Conservation (phyloP, 53 echinoderm and acorn worm genomes). For the Echinarachnius parma region DNA sequence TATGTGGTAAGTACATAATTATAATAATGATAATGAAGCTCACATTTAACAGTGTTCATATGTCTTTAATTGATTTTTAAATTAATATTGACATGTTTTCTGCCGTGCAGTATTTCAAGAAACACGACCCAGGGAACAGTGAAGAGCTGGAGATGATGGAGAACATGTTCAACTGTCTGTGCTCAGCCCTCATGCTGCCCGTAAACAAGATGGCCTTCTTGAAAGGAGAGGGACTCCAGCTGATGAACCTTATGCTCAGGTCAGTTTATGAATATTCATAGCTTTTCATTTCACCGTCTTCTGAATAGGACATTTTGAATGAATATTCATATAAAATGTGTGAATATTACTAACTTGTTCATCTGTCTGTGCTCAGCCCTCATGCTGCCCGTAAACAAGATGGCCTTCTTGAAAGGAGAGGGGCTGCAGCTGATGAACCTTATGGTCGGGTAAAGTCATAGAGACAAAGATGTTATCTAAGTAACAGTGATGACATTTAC, state of each 20-base stretch:
- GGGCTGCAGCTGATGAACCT: conserved; percentile 99
- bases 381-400: conserved; percentile 82
- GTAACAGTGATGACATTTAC: no score
- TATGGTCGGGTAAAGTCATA: conserved; percentile 99
- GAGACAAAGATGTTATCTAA: no score
- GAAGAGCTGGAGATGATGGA: conserved; percentile 99
- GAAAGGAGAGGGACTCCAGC: conserved; percentile 90
- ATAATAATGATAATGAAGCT: no score
- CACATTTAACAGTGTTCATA: no score
- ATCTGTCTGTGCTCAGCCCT: conserved; percentile 92
- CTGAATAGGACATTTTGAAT: no score
- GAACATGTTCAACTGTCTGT: conserved; percentile 92
- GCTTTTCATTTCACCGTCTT: background rate
- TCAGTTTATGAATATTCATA: background rate
- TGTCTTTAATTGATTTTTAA: no score
- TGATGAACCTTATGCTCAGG: conserved; percentile 99
- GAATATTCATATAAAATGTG: no score
- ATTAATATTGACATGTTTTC: no score
- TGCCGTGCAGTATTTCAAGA: conserved; percentile 75
- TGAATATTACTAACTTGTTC: no score
- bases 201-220: conserved; percentile 82
- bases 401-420: conserved; percentile 78
- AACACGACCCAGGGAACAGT: conserved; percentile 83
- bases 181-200: conserved; percentile 85
- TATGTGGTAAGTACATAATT: no score